These are phyloP conservation scores for Stictocephala bisonia DNA, from an alignment of 2,888 invertebrate genomes.

Conservation along the genomic window DNA sequence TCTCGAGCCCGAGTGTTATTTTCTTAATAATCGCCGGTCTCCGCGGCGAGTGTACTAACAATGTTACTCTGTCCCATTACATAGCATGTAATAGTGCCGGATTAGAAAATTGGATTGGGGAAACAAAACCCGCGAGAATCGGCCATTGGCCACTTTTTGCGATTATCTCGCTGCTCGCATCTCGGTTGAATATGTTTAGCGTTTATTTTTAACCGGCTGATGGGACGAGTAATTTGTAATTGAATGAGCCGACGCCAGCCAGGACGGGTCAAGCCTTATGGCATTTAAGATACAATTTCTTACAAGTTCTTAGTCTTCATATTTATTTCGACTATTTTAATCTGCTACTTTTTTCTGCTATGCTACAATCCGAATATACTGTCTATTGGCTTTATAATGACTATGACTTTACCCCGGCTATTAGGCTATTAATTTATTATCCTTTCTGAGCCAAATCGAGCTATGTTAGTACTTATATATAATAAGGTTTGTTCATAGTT, in stretches of 20 bases:
- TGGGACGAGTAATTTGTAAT: slow-evolving; percentile 8
- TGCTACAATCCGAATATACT: too few species aligned
- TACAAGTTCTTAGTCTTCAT: too few species aligned
- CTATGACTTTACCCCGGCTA: too few species aligned
- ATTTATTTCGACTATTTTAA: too few species aligned
- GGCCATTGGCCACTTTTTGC: slow-evolving; percentile 32
- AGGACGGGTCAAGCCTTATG: too few species aligned
- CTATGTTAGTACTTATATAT: too few species aligned
- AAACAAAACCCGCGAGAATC: slow-evolving; percentile 1
- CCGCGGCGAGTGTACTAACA: slow-evolving; percentile 1
- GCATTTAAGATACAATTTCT: too few species aligned
- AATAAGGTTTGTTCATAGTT: too few species aligned
- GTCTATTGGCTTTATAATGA: too few species aligned
- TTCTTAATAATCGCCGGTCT: slow-evolving; percentile 31
- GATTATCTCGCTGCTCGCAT: background rate
- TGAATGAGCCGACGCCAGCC: slow-evolving; percentile 11
- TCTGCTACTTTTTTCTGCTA: too few species aligned
- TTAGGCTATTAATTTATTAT: too few species aligned
- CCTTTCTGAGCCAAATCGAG: too few species aligned
- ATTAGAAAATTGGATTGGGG: slow-evolving; percentile 20
- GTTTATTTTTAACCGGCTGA: slow-evolving; percentile 39
- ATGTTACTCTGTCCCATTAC: slow-evolving; percentile 15
- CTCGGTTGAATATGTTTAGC: slow-evolving; percentile 37
- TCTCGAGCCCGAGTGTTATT: slow-evolving; percentile 16
- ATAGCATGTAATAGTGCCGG: slow-evolving; percentile 22